Percentiles rank a stretch among this genome's conserved stretches.
Conservation (phyloP, 1,140 invertebrate species). For the Venustaconcha ellipsiformis region DNA sequence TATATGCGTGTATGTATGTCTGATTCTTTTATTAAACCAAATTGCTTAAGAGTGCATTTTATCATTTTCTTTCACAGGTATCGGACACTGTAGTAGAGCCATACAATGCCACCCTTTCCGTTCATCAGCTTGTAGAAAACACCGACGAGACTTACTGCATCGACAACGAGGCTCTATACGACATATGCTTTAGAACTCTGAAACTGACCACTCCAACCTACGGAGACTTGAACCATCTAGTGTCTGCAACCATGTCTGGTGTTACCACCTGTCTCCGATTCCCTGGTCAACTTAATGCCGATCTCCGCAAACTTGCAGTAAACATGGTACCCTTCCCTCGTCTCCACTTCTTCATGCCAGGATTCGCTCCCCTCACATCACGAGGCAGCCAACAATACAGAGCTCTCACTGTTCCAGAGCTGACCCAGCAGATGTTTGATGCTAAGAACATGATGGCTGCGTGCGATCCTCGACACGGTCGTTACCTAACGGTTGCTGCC, state of each 20-base stretch:
- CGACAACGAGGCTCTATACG: conserved; percentile 86
- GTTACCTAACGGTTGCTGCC: conserved; percentile 85
- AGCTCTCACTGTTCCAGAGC: too few species aligned
- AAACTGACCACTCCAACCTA: conserved; percentile 81
- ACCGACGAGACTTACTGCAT: conserved; percentile 77
- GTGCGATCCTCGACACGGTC: conserved; percentile 79
- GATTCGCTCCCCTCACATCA: conserved; percentile 77
- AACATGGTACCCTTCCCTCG: conserved; percentile 81
- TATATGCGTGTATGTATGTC: too few species aligned
- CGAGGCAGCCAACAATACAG: conserved; percentile 70
- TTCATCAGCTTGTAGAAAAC: conserved; percentile 83
- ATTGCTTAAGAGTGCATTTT: too few species aligned
- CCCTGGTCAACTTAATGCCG: too few species aligned
- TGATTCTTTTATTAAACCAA: too few species aligned
- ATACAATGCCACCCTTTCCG: conserved; percentile 77
- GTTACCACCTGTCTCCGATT: too few species aligned
- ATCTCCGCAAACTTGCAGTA: conserved; percentile 71
- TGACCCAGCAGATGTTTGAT: conserved; percentile 77
- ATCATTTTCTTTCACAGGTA: conserved; percentile 58
- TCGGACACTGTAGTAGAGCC: conserved; percentile 75
- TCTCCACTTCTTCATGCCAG: conserved; percentile 86
- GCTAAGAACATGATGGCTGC: conserved; percentile 84
- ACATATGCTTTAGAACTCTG: conserved; percentile 92
- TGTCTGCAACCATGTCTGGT: conserved; percentile 44
- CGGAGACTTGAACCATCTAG: conserved; percentile 74